Evolutionary conservation across 2,888 invertebrate species (phyloP), one percentile per base, ranked within the genome.

Genomic region (Agrilus mali): DNA sequence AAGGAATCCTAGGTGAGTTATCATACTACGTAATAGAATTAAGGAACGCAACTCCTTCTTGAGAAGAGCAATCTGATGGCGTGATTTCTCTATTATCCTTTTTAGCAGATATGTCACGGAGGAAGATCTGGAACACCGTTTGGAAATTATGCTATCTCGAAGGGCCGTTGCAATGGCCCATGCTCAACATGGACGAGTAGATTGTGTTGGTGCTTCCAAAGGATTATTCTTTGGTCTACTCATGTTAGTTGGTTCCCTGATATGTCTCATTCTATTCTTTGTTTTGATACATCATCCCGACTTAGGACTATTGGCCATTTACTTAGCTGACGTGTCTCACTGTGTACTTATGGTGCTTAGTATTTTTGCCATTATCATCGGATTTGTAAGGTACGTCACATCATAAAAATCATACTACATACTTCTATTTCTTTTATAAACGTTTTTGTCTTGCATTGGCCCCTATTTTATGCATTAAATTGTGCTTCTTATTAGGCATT

Each of bases 211-310:
- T 20, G 92, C 95, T 22, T 92, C 90, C 60, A 89, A 89, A 65
- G 90, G 92, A 53, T 77, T 93, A 41, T 93, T 93, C 77, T 86
- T 89, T 67, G 93, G 93, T 57, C 75, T 93, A 41, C 75, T 93
- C 47, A 77, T 92, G 50, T 74, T 93, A 57, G 92, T 93, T 53
- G 88, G 86, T 44, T 88, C 92, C 16, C 74, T 93, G 55, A 93
- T 93, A 67, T 90, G 90, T 68, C 74, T 95, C 65, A 93, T 95
- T 59, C 78, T 94, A 52, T 95, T 94, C 82, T 94, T 94, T 73
- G 93, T 95, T 52, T 77, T 95, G 59, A 86, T 93, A 54, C 86
- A 86, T 65, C 85, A 89, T 65, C 80, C 82, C 47, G 79, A 86
- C 60, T 76, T 88, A 62, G 82, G 83, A 54, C 75, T 89, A 52